A percentile compares a stretch with the other conserved stretches of the same genome.
These are phyloP conservation scores for Quiscalus mexicanus DNA, from an alignment of 2,113 vertebrate genomes.

Conservation along the genomic window DNA sequence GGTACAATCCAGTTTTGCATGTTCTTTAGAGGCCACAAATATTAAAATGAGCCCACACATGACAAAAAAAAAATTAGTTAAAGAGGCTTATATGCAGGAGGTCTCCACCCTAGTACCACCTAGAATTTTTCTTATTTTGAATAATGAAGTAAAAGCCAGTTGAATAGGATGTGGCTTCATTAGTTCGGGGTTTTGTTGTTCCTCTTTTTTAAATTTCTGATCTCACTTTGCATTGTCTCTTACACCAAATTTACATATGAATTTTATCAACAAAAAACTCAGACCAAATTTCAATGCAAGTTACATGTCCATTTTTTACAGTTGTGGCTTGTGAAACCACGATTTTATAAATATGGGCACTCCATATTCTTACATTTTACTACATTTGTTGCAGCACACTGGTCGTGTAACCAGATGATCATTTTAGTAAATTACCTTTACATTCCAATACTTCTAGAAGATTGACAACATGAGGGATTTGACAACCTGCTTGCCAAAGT, in stretches of 20 bases:
- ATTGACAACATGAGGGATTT: too few species aligned
- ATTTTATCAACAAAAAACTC: background rate
- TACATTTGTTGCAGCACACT: background rate
- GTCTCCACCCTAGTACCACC: background rate
- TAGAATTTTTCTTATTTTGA: background rate
- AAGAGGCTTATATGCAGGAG: background rate
- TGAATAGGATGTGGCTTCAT: background rate
- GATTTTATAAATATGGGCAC: background rate
- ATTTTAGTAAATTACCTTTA: background rate
- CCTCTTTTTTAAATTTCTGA: background rate
- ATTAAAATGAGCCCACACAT: background rate
- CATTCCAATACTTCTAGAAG: background rate
- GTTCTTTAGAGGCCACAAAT: background rate
- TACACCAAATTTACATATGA: background rate
- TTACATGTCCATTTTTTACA: background rate
- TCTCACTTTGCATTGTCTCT: background rate
- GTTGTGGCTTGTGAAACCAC: background rate
- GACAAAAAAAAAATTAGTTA: background rate
- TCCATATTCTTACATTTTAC: background rate
- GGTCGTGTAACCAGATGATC: background rate
- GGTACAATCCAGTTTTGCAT: background rate
- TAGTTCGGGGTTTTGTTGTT: background rate
- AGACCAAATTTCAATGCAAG: background rate
- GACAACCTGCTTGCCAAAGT: background rate
- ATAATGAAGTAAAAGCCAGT: background rate